Conservation (phyloP, 1,140 invertebrate genomes). For the Diorhabda carinulata region DNA sequence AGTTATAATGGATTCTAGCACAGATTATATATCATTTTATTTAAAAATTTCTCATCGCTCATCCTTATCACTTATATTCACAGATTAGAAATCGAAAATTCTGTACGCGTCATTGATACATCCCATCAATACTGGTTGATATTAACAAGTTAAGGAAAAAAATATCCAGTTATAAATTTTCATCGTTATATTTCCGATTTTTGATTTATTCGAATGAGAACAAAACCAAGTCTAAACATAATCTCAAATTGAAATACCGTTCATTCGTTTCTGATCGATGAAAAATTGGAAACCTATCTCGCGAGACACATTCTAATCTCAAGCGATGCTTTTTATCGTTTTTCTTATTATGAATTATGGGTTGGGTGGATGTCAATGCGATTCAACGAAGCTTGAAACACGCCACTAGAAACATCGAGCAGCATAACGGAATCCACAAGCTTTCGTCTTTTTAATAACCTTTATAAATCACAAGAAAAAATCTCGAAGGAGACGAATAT, state of each 20-base stretch:
- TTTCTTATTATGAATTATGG: conserved; percentile 3
- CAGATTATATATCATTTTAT: too few species aligned
- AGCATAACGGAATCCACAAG: neutral
- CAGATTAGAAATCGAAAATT: too few species aligned
- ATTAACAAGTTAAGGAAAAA: too few species aligned
- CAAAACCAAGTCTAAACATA: too few species aligned
- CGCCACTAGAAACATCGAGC: neutral
- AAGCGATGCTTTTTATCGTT: neutral
- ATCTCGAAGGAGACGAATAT: neutral
- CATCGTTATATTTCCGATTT: too few species aligned
- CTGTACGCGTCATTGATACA: too few species aligned
- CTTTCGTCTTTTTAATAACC: neutral
- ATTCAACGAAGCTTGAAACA: neutral
- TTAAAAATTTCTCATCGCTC: too few species aligned
- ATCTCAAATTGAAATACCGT: neutral
- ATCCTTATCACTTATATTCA: too few species aligned
- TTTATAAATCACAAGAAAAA: neutral
- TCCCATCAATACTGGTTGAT: too few species aligned
- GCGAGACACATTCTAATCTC: conserved; percentile 1
- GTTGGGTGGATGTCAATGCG: neutral
- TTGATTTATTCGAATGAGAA: too few species aligned
- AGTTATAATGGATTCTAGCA: too few species aligned
- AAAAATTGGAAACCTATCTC: conserved; percentile 1
- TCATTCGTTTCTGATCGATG: neutral
- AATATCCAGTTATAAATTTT: too few species aligned